Conservation (phyloP, 2,888 invertebrate species). For the Dendrolimus houi region DNA sequence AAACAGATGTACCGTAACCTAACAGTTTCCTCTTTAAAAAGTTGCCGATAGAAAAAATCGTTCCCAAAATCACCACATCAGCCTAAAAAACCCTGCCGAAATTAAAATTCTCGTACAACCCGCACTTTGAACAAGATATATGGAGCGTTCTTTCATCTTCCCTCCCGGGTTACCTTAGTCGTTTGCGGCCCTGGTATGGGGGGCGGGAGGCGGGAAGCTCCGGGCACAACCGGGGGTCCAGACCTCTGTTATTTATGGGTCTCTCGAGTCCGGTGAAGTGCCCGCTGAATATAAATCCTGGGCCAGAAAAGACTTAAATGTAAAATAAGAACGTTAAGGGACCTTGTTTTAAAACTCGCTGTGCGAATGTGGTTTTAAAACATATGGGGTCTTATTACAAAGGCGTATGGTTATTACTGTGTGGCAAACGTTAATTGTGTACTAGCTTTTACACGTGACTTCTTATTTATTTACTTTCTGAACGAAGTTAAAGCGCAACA, state of each 20-base stretch:
- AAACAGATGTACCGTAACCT: background rate
- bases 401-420: no score
- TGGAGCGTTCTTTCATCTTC: constrained; percentile 72
- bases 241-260: constrained; percentile 70
- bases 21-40: background rate
- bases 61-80: background rate
- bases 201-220: constrained; percentile 13
- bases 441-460: no score
- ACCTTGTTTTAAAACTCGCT: constrained; percentile 24
- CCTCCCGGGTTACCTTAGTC: constrained; percentile 63
- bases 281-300: constrained; percentile 71
- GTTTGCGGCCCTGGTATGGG: constrained; percentile 46
- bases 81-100: constrained; percentile 16
- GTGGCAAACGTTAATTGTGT: no score
- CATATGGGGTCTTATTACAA: constrained; percentile 6
- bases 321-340: constrained; percentile 46
- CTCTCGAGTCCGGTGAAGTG: constrained; percentile 71
- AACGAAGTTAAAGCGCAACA: no score
- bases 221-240: constrained; percentile 36
- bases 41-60: constrained; percentile 5
- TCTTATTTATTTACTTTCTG: no score
- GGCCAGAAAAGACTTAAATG: constrained; percentile 57
- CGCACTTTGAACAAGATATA: constrained; percentile 73
- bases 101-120: constrained; percentile 72
- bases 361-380: constrained; percentile 16